Base-by-base conservation (phyloP, 2,797 vertebrate genomes). In the Sebastes itinus region DNA sequence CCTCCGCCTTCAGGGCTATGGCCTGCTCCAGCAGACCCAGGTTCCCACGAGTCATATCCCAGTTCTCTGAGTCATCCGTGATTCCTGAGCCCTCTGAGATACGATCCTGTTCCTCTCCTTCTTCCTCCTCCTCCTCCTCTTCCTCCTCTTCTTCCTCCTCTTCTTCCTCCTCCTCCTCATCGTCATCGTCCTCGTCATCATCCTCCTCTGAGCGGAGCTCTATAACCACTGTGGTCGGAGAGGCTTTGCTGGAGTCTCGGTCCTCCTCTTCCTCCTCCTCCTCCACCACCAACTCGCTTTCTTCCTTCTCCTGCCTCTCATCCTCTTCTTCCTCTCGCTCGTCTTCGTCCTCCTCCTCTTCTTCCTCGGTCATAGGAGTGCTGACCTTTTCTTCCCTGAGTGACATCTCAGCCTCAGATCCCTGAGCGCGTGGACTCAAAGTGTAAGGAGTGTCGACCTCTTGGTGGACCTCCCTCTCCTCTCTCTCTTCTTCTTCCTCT, bases 21-120 rank as follows among this genome's bases (percentile, higher is more conserved):
- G 98, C 98, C 92, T 99, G 97, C 90, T 99, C 98, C 90, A 99
- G 94, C 68, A 99, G 96, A 22, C 97, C 97, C 89, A 99, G 95
- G 92, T 99, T 99, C 5, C 98, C 98, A 42, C 97, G 95, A 0
- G 97, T 97, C 97, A 99, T 96, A 87, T 99, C 98, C 0, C 99
- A 98, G 89, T 97, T 97, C 92, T 99, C 98, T 0, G 97, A 98
- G 92, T 98, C 98, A 0, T 99, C 98, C 0, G 98, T 99, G 88
- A 97, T 93, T 0, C 95, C 94, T 0, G 97, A 98, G 80, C 97
- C 97, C 78, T 97, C 97, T 23, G 97, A 98, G 25, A 89, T 91
- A 2, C 92, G 89, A 0, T 98, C 97, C 0, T 97, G 88, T 49
- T 95, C 95, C 9, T 94, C 94, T 32, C 88, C 93, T 35, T 94